Conservation (phyloP, 2,113 vertebrate species). For the Calyptommatus sinebrachiatus region DNA sequence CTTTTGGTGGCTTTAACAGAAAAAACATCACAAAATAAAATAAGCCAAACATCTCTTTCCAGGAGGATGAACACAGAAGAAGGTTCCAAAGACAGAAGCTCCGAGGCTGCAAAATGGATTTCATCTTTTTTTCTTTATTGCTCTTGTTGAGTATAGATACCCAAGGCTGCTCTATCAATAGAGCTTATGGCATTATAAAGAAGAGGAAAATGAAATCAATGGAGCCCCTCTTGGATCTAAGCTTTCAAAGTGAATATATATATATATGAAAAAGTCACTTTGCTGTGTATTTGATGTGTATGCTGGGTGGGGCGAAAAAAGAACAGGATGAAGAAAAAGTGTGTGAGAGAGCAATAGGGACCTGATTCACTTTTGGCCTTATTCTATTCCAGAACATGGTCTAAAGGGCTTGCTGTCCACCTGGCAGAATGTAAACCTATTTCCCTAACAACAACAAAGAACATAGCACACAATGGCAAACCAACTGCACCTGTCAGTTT, state of each 20-base stretch:
- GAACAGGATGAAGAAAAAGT: not conserved
- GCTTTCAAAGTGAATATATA: slow-evolving; percentile 33
- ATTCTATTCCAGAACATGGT: too few species aligned
- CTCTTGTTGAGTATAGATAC: slow-evolving; percentile 30
- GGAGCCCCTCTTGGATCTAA: slow-evolving; percentile 36
- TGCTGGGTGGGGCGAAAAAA: too few species aligned
- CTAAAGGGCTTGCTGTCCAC: too few species aligned
- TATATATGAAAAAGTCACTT: slow-evolving; percentile 17
- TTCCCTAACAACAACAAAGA: too few species aligned
- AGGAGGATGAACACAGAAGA: not conserved
- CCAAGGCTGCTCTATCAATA: slow-evolving; percentile 38
- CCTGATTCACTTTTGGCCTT: too few species aligned
- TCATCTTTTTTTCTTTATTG: slow-evolving; percentile 38
- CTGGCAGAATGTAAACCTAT: too few species aligned
- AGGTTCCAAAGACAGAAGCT: not conserved
- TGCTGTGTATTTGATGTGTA: not conserved
- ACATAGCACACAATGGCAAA: too few species aligned
- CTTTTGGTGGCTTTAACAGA: not conserved
- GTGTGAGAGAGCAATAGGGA: not conserved
- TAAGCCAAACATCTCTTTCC: not conserved
- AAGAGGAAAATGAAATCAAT: slow-evolving; percentile 46
- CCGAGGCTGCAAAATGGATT: slow-evolving; percentile 22
- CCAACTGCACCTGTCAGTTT: too few species aligned
- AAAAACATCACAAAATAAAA: not conserved
- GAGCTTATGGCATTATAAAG: slow-evolving; percentile 27